A percentile compares a stretch with the other conserved stretches of the same genome.
These are phyloP conservation scores for Tipula helvola DNA, from an alignment of 2,888 invertebrate genomes.

Conservation along the genomic window DNA sequence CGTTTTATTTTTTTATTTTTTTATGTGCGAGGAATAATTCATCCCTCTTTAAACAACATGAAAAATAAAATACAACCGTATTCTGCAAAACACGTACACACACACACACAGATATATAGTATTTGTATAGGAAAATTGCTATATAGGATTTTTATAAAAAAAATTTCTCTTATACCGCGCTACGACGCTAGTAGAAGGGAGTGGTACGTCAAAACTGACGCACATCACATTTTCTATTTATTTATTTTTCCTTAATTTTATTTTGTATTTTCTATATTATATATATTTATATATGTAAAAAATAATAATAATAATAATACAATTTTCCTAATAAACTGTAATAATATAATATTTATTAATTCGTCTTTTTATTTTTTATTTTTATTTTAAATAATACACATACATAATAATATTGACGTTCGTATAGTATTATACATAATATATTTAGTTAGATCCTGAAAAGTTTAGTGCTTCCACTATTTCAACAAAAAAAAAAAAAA, in stretches of 20 bases:
- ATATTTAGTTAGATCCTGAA: neutral
- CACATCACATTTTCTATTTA: constrained; percentile 24
- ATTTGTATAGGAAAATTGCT: neutral
- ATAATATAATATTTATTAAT: neutral
- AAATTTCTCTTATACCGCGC: constrained; percentile 14
- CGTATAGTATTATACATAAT: neutral
- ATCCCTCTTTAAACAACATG: neutral
- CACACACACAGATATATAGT: neutral
- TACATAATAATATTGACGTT: neutral
- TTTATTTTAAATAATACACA: neutral
- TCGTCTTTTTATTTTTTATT: neutral
- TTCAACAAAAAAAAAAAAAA: neutral
- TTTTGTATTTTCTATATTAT: constrained; percentile 6
- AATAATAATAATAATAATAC: neutral
- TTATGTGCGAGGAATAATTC: neutral
- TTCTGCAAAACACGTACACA: neutral
- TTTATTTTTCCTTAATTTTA: constrained; percentile 7
- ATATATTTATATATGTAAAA: neutral
- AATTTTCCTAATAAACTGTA: neutral
- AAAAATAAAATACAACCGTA: neutral
- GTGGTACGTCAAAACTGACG: constrained; percentile 38
- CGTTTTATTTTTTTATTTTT: neutral
- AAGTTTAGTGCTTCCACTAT: constrained; percentile 8
- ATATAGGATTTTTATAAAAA: neutral
- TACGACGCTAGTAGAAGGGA: constrained; percentile 36